Evolutionary conservation across 2,888 invertebrate species (phyloP), one percentile per base, ranked within the genome.

Genomic region (Coleophora flavipennella): DNA sequence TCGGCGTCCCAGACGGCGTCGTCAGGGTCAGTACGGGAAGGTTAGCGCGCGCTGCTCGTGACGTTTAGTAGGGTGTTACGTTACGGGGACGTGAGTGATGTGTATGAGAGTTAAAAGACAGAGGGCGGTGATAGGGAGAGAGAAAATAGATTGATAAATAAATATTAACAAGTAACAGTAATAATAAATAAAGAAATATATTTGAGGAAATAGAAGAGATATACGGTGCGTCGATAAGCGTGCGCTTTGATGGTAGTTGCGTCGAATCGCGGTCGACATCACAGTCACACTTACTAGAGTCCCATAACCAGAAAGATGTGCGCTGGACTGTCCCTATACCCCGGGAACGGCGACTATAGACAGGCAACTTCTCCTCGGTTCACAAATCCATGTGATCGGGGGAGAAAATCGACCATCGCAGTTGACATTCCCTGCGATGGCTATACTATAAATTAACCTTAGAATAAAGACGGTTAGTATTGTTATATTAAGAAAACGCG

Each of bases 91-190:
- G 20, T 20, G 20, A 20, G 62, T 65, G 69, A 56, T 51, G 54
- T 56, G 62, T 57, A 48, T 49, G 53, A 4, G 44, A 42, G 69
- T 77, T 76, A 76, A 62, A 61, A 53, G 48, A 61, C 53, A 59
- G 63, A 44, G 51, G 71, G 59, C 40, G 59, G 60, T 64, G 70
- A 66, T 59, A 60, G 62, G 53, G 49, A 70, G 59, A 69, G 67
- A 64, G 55, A 66, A 56, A 68, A 61, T 62, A 64, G 59, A 71
- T 67, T 64, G 55, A 59, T 52, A 40, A 43, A 38, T 39, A 38
- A 39, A 41, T 39, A 43, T 48, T 59, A 46, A 59, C 20, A 20
- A 4, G 20, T 20, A 20, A 20, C 20, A 20, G 20, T 20, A 20
- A 20, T 50, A 57, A 48, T 59, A 53, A 46, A 60, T 57, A 67